Evolutionary conservation across 2,113 vertebrate genomes (phyloP).

Genomic region (Psettodes erumei): DNA sequence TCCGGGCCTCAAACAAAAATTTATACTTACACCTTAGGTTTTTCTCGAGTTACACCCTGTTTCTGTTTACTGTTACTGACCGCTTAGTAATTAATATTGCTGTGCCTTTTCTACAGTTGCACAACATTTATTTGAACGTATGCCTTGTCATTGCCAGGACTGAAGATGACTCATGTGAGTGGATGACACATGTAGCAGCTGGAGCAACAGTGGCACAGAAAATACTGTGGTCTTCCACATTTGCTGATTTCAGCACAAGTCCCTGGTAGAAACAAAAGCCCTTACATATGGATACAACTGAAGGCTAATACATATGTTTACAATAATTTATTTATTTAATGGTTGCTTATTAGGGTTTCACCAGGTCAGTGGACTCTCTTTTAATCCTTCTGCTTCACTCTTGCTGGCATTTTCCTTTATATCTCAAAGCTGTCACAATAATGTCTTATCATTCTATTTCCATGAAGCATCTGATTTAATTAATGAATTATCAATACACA

Average conservation of each 20-base stretch:
- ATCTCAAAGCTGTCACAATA: background rate
- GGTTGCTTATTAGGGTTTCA: background rate
- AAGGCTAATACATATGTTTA: background rate
- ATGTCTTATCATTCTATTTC: background rate
- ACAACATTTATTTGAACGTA: conserved; percentile 28
- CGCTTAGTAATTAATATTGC: background rate
- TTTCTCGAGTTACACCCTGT: background rate
- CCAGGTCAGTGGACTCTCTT: background rate
- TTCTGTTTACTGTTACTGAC: background rate
- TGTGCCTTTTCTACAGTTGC: conserved; percentile 41
- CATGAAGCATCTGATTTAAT: background rate
- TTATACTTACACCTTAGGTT: background rate
- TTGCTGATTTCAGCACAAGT: conserved; percentile 11
- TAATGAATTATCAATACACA: background rate
- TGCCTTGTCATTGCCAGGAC: conserved; percentile 56
- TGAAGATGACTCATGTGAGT: conserved; percentile 59
- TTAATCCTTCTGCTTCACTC: background rate
- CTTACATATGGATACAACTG: background rate
- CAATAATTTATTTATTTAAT: background rate
- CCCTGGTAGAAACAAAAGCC: background rate
- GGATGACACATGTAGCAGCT: conserved; percentile 28
- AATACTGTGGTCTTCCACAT: background rate
- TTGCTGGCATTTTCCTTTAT: background rate
- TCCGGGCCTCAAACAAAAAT: background rate
- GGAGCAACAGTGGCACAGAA: background rate